Base-by-base conservation (phyloP, 2,797 vertebrate genomes). In the Merluccius polli region DNA sequence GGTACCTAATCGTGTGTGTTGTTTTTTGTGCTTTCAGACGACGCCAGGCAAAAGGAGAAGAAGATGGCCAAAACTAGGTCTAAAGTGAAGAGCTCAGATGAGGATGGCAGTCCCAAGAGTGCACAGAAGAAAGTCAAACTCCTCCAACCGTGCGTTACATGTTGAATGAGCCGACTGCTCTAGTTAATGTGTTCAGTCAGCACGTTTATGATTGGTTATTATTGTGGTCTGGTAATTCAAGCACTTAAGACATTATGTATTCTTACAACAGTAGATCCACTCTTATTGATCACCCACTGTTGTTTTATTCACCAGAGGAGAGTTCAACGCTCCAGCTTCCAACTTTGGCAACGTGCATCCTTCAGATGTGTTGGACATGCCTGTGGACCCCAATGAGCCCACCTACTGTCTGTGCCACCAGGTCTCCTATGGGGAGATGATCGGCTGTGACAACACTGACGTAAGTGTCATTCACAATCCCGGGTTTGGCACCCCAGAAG, bases 391-490 rank as follows among this genome's bases (percentile, higher is more conserved):
- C 85, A 99, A 99, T 36, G 98, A 99, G 83, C 98, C 98, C 82
- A 99, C 98, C 36, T 99, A 99, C 91, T 99, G 98, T 92, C 94
- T 99, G 85, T 99, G 98, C 89, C 96, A 97, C 91, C 98, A 99
- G 92, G 98, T 99, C 69, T 99, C 97, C 79, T 99, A 99, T 3
- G 98, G 98, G 88, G 98, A 99, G 92, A 99, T 99, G 98, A 99
- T 99, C 31, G 98, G 98, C 91, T 99, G 98, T 77, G 98, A 99
- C 93, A 99, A 99, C 90, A 96, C 97, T 65, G 98, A 99, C 77
- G 98, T 99, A 91, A 96, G 97, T 90, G 80, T 81, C 30, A 27
- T 12, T 41, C 36, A 72, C 9, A 18, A 27, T 65, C n/a, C 52
- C 8, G 21, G 21, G 52, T n/a, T 11, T 24, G 52, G 24, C 52